Percentiles rank a stretch among this genome's conserved stretches.
These are phyloP conservation scores for Xiphophorus hellerii DNA, from an alignment of 2,113 vertebrate genomes.

Conservation along the genomic window DNA sequence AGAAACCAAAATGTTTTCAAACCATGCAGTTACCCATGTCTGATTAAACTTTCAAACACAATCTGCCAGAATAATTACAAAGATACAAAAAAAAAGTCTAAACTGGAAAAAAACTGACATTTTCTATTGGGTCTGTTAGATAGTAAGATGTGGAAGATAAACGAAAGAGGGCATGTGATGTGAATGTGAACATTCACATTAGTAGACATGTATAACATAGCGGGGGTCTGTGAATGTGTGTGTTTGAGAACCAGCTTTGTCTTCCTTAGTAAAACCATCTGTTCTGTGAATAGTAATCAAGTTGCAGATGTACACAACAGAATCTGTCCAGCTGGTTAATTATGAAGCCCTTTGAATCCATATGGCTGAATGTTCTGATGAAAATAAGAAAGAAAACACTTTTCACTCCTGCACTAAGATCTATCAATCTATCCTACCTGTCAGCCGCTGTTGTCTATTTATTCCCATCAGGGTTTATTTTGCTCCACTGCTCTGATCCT, in stretches of 20 bases:
- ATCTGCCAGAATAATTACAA: not conserved
- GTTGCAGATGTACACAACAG: constrained; percentile 20
- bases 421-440: not conserved
- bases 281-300: constrained; percentile 27
- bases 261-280: constrained; percentile 35
- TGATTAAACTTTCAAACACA: not conserved
- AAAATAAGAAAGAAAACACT: constrained; percentile 1
- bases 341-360: constrained; percentile 58
- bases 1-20: not conserved
- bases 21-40: not conserved
- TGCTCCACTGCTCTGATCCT: not conserved
- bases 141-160: not conserved
- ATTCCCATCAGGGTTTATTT: constrained; percentile 2
- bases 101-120: not conserved
- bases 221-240: constrained; percentile 10
- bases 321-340: constrained; percentile 55
- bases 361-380: constrained; percentile 52
- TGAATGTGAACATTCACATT: not conserved
- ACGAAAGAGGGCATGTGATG: not conserved
- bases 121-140: too few relatives aligned
- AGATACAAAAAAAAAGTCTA: not conserved
- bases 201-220: not conserved
- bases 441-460: not conserved
- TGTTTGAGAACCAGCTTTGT: constrained; percentile 4
- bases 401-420: not conserved